A percentile compares a stretch with the other conserved stretches of the same genome.
Evolutionary conservation across 1,140 invertebrate genomes (phyloP).

Genomic region (Drosophila arizonae): DNA sequence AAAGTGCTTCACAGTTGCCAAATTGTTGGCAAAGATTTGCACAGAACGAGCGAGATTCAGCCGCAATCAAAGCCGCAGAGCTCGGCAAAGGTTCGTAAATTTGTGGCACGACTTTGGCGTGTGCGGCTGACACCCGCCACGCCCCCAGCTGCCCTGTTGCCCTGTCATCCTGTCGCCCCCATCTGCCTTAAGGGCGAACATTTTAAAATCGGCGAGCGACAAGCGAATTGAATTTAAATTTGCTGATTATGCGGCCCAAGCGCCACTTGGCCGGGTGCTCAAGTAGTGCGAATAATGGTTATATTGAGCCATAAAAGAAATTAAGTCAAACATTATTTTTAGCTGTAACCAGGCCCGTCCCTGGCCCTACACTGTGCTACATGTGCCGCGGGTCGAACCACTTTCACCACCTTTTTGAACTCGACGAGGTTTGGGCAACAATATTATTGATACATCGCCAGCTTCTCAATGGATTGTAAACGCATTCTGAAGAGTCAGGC

Average conservation of each 20-base stretch:
- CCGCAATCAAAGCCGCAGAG: background rate
- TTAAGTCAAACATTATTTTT: constrained; percentile 76
- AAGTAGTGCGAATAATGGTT: constrained; percentile 77
- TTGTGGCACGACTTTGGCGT: constrained; percentile 15
- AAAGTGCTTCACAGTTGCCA: background rate
- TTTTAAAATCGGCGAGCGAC: constrained; percentile 37
- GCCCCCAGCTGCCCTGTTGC: constrained; percentile 19
- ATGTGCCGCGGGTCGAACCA: constrained; percentile 41
- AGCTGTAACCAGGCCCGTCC: constrained; percentile 12
- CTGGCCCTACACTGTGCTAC: background rate
- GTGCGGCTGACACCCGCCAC: constrained; percentile 60
- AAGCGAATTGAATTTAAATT: constrained; percentile 80
- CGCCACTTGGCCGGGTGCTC: constrained; percentile 17
- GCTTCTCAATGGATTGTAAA: constrained; percentile 78
- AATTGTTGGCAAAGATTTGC: constrained; percentile 28
- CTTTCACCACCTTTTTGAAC: constrained; percentile 75
- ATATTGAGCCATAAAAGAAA: constrained; percentile 80
- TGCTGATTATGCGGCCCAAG: constrained; percentile 56
- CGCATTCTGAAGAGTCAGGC: constrained; percentile 54
- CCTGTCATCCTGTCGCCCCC: background rate
- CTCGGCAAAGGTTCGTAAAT: constrained; percentile 17
- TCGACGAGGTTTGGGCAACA: constrained; percentile 38
- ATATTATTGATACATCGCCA: constrained; percentile 80
- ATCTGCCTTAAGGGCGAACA: constrained; percentile 2
- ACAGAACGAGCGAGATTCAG: background rate